These are phyloP conservation scores for Holothuria glaberrima DNA, from an alignment of 35 echinoderm and acorn worm genomes.

Conservation along the genomic window DNA sequence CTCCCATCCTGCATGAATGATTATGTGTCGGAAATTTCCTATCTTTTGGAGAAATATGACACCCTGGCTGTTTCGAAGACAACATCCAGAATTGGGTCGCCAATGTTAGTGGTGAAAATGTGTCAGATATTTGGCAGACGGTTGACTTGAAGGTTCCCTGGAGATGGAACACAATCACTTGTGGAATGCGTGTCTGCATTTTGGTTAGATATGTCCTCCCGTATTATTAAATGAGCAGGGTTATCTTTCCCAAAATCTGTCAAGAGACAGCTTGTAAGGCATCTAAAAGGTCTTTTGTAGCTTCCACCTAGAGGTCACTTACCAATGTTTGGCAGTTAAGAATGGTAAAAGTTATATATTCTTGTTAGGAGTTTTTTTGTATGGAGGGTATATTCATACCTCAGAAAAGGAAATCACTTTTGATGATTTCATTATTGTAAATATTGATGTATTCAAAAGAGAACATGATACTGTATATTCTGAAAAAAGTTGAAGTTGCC, in stretches of 20 bases:
- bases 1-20: not conserved
- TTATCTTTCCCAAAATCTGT: not conserved
- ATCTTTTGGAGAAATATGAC: not conserved
- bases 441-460: too few species aligned
- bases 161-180: conserved; percentile 20
- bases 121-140: conserved; percentile 22
- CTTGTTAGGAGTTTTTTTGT: too few species aligned
- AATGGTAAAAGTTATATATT: too few species aligned
- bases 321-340: too few species aligned
- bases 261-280: not conserved
- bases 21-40: not conserved
- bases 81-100: not conserved
- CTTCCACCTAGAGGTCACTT: too few species aligned
- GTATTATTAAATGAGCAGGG: conserved; percentile 5
- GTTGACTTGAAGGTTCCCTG: conserved; percentile 9
- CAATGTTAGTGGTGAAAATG: not conserved
- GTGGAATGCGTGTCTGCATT: not conserved
- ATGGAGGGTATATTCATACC: too few species aligned
- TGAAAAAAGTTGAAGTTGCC: too few species aligned
- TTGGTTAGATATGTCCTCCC: conserved; percentile 5
- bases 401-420: too few species aligned
- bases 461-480: too few species aligned
- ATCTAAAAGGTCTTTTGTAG: too few species aligned
- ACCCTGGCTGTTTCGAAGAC: conserved; percentile 5
- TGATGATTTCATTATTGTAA: too few species aligned